These are phyloP conservation scores for Hedychridium roseum DNA, from an alignment of 2,888 invertebrate species.

Conservation along the genomic window DNA sequence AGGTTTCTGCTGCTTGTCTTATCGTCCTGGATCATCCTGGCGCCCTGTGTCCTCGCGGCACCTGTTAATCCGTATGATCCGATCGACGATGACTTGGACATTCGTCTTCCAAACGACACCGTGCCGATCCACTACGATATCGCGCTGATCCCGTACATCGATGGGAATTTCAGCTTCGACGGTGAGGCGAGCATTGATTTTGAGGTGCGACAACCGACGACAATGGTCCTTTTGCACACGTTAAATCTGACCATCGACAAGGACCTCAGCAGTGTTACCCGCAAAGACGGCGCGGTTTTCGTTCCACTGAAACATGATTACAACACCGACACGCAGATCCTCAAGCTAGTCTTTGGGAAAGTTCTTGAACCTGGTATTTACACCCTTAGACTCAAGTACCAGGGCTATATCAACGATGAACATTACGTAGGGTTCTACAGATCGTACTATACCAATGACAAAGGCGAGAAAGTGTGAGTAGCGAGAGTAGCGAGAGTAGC, in stretches of 20 bases:
- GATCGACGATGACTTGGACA: slow-evolving; percentile 1
- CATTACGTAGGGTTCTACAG: slow-evolving; percentile 75
- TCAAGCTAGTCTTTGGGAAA: slow-evolving; percentile 24
- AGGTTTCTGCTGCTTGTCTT: not conserved
- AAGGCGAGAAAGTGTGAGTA: slow-evolving; percentile 59
- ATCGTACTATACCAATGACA: slow-evolving; percentile 68
- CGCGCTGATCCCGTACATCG: slow-evolving; percentile 64
- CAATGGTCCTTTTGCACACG: slow-evolving; percentile 13
- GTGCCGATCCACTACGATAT: slow-evolving; percentile 67
- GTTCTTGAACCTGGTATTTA: slow-evolving; percentile 63
- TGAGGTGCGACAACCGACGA: slow-evolving; percentile 21
- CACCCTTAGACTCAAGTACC: slow-evolving; percentile 67
- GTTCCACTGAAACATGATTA: slow-evolving; percentile 17
- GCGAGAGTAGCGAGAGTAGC: not conserved
- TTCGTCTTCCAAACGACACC: slow-evolving; percentile 66
- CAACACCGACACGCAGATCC: slow-evolving; percentile 14
- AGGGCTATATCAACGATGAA: slow-evolving; percentile 68
- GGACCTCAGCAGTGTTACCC: slow-evolving; percentile 12
- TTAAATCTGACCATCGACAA: slow-evolving; percentile 15
- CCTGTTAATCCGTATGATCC: not conserved
- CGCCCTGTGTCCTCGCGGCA: no score
- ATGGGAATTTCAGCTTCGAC: slow-evolving; percentile 37
- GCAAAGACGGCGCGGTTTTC: not conserved
- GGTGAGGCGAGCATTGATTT: slow-evolving; percentile 30
- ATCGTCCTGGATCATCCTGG: no score